Evolutionary conservation across 2,113 vertebrate genomes (phyloP), one percentile per base, ranked within the genome.

Genomic region (Antennarius striatus): DNA sequence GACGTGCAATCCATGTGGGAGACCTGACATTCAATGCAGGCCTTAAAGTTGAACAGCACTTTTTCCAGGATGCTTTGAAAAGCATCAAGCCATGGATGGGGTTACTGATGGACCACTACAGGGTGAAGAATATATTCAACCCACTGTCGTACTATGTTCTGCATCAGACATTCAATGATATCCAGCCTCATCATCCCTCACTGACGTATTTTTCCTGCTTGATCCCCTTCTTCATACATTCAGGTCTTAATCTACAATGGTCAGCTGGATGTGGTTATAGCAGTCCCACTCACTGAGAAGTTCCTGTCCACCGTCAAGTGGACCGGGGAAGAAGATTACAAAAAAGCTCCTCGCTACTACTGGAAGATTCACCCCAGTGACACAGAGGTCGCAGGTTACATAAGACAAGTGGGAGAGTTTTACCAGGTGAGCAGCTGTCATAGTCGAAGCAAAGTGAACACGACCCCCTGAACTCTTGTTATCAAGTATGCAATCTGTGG

Each of bases 191-290:
- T 4, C 5, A 10, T 43, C 28, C 12, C 13, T 30, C 4, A 12
- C 28, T 32, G 3, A 16, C 32, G 10, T 36, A 10, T 7, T 22
- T 14, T 6, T 22, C 3, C 12, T 56, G 3, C 43, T 15, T 40
- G 4, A 1, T n/a, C 10, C 15, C 2, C 49, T 32, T 45, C 6
- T 58, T 4, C 67, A 16, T 51, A 6, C 28, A 14, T 32, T 15
- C 75, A 94, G 93, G 94, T 96, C 61, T 82, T 97, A 45, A 82
- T 96, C 45, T 96, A 96, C 87, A 96, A 80, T 0, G 95, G 95
- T n/a, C 95, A 96, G 71, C 91, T 96, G 79, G 96, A 96, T 53
- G 86, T 96, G 2, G 93, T 95, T 0, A 94, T 96, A 36, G 94
- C 94, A 13, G 94, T 93, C 0, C 80, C 94, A 6, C 78, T 96